A percentile compares a stretch with the other conserved stretches of the same genome.
phyloP scores from a whole-genome alignment of 2,888 invertebrate species.

The Epirrhoe alternata region DNA sequence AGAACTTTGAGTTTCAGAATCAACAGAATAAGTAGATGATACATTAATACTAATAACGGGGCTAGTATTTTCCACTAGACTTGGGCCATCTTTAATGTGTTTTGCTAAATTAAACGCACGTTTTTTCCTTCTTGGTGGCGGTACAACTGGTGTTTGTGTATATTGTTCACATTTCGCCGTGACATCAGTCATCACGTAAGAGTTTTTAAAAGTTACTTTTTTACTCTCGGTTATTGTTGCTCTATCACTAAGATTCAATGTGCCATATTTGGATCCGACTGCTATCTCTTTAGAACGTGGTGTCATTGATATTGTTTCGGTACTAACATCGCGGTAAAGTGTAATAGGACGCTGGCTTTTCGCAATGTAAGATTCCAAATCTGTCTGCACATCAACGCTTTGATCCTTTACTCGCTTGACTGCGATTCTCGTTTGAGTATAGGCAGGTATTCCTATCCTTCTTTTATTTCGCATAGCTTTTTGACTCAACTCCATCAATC shows the following conservation, averaged over 20 bases:
- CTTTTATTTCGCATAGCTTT: slow-evolving; percentile 83
- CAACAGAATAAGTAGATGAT: slow-evolving; percentile 79
- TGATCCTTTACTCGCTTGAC: slow-evolving; percentile 85
- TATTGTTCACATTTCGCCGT: slow-evolving; percentile 57
- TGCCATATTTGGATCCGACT: slow-evolving; percentile 68
- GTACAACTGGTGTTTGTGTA: slow-evolving; percentile 68
- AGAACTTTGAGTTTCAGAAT: slow-evolving; percentile 76
- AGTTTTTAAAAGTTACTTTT: slow-evolving; percentile 60
- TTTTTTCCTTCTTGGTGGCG: slow-evolving; percentile 70
- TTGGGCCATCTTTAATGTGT: slow-evolving; percentile 45
- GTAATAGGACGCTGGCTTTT: slow-evolving; percentile 57
- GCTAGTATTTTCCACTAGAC: slow-evolving; percentile 61
- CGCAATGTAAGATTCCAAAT: slow-evolving; percentile 73
- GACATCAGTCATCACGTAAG: slow-evolving; percentile 73
- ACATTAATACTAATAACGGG: slow-evolving; percentile 86
- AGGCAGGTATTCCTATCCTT: slow-evolving; percentile 79
- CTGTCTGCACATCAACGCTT: slow-evolving; percentile 81
- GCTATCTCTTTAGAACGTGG: slow-evolving; percentile 79
- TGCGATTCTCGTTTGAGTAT: slow-evolving; percentile 85
- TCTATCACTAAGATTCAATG: slow-evolving; percentile 62
- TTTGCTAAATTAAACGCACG: slow-evolving; percentile 39
- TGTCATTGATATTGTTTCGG: slow-evolving; percentile 76
- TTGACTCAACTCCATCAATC: slow-evolving; percentile 85
- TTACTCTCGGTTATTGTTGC: slow-evolving; percentile 68
- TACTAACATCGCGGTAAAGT: slow-evolving; percentile 65